Evolutionary conservation across 2,888 invertebrate genomes (phyloP), one percentile per base, ranked within the genome.

Genomic region (Frankliniella fusca): DNA sequence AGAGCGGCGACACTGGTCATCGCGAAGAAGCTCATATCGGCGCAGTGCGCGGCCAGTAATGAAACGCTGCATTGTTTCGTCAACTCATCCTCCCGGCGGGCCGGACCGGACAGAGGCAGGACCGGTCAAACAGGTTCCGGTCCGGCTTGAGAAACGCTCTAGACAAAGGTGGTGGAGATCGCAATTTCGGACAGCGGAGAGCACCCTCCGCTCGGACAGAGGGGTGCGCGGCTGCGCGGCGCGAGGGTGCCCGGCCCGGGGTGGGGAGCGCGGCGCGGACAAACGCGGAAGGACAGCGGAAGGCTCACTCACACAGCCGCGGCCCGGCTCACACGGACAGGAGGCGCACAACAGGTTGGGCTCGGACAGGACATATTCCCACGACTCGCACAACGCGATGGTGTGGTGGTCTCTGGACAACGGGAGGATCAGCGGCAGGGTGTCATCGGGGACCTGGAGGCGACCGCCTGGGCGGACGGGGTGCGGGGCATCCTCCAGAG

Each of bases 161-260:
- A 76, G 70, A 76, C 70, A 76, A 76, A 76, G 70, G 61, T 61
- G 61, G 61, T 61, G 61, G 61, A 27, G 70, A 76, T 76, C 27
- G 70, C 70, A 76, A 76, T 76, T 76, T 76, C 70, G 70, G 70
- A 76, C 70, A 76, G 70, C 70, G 70, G 70, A n/a, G 70, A 23
- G 70, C 70, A 76, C 70, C 70, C 70, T 76, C 27, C 27, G 61
- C 61, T 61, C 61, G 70, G 70, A 76, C 70, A 27, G 70, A 76
- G 70, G 70, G 70, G 70, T 76, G 70, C 70, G 61, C 38, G 38
- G 38, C 38, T 76, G 70, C 70, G 61, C 38, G 38, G 38, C 38
- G 38, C 38, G 38, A 38, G 38, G 38, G 38, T 3, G 38, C 38
- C 5, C 38, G 2, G 38, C 3, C 3, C 38, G 38, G 38, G 38